These are phyloP conservation scores for Cheirogaleus medius DNA, from an alignment of 2,113 vertebrate species.

Conservation along the genomic window DNA sequence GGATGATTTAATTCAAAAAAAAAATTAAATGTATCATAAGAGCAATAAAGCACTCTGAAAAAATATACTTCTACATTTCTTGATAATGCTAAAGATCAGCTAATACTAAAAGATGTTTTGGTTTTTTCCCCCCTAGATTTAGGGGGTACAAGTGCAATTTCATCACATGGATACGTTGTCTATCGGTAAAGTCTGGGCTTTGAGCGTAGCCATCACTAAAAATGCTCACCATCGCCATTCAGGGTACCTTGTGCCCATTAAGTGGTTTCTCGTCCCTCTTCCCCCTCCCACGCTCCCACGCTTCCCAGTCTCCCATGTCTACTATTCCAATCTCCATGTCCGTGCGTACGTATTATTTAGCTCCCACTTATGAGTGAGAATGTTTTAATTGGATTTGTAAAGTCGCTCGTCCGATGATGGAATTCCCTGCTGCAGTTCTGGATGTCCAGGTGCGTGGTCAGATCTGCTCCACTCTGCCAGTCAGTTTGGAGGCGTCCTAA, in stretches of 20 bases:
- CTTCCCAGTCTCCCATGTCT: too few species aligned
- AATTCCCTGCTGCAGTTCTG: fast-evolving
- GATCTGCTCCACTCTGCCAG: fast-evolving
- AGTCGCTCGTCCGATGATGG: fast-evolving
- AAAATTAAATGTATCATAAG: not conserved
- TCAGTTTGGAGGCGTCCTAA: fast-evolving
- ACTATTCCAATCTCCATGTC: too few species aligned
- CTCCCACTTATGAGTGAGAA: not conserved
- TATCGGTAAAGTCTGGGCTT: too few species aligned
- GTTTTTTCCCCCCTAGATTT: too few species aligned
- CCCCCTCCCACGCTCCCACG: too few species aligned
- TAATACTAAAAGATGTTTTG: fast-evolving
- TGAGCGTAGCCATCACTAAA: too few species aligned
- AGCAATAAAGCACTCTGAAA: not conserved
- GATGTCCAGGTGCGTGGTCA: fast-evolving
- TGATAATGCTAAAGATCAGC: not conserved
- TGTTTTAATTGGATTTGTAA: not conserved
- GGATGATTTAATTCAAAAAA: not conserved
- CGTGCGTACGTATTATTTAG: too few species aligned
- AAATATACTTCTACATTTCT: not conserved
- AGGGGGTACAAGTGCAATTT: too few species aligned
- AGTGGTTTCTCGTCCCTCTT: too few species aligned
- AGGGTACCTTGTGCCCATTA: too few species aligned
- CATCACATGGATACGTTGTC: too few species aligned
- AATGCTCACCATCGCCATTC: too few species aligned